Evolutionary conservation across 2,888 invertebrate species (phyloP).

Genomic region (Parnassius smintheus): DNA sequence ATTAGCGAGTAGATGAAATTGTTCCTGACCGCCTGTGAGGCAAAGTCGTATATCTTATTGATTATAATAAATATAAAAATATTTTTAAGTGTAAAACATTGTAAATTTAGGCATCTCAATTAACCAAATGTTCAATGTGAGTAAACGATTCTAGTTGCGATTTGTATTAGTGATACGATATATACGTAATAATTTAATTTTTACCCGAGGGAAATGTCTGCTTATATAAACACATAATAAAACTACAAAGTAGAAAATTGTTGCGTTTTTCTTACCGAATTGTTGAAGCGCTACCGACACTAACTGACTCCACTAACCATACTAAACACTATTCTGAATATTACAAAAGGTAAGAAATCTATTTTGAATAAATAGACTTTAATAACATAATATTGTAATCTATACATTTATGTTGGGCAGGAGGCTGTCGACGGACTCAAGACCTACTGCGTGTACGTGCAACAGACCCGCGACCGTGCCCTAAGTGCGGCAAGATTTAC

Average conservation of each 20-base stretch:
- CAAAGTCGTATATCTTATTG: slow-evolving; percentile 71
- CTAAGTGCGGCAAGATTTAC: slow-evolving; percentile 96
- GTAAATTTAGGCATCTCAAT: slow-evolving; percentile 70
- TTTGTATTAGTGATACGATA: slow-evolving; percentile 79
- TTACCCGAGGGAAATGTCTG: slow-evolving; percentile 78
- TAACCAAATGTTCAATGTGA: slow-evolving; percentile 80
- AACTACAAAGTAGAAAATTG: slow-evolving; percentile 75
- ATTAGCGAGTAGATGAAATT: slow-evolving; percentile 78
- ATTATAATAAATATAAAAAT: slow-evolving; percentile 58
- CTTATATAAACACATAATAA: slow-evolving; percentile 77
- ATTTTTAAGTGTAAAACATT: slow-evolving; percentile 64
- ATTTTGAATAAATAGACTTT: slow-evolving; percentile 8
- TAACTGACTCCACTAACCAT: slow-evolving; percentile 4
- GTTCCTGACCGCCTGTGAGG: slow-evolving; percentile 80
- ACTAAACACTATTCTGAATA: slow-evolving; percentile 1
- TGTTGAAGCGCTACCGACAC: neutral
- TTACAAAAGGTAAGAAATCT: slow-evolving; percentile 13
- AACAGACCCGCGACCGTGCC: slow-evolving; percentile 95
- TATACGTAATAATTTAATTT: slow-evolving; percentile 81
- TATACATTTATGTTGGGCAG: slow-evolving; percentile 40
- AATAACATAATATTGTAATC: neutral
- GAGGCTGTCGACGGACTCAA: slow-evolving; percentile 88
- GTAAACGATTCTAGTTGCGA: slow-evolving; percentile 79
- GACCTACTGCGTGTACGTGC: slow-evolving; percentile 93
- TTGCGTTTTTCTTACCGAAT: slow-evolving; percentile 33